These are phyloP conservation scores for Parapsyche elsis DNA, from an alignment of 1,140 invertebrate species.

Conservation along the genomic window DNA sequence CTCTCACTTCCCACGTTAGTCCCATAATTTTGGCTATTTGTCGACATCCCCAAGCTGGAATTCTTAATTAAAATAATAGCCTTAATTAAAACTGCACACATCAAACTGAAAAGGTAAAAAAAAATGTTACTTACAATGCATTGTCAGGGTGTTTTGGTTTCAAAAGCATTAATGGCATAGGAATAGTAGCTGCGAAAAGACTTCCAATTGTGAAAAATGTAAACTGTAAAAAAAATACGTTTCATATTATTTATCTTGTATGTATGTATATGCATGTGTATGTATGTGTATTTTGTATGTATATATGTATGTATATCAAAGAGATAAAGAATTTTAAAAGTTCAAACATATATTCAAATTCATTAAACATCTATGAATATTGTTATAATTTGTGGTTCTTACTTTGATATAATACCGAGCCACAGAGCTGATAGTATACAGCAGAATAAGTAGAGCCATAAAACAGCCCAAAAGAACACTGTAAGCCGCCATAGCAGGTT, in stretches of 20 bases:
- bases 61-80: slow-evolving; percentile 64
- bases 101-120: too few relatives aligned
- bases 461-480: slow-evolving; percentile 65
- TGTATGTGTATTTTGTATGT: background rate
- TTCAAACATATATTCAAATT: too few relatives aligned
- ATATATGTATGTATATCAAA: background rate
- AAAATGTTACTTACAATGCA: slow-evolving; percentile 74
- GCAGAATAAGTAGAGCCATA: slow-evolving; percentile 65
- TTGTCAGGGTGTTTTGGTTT: slow-evolving; percentile 77
- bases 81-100: slow-evolving; percentile 16
- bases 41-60: slow-evolving; percentile 74
- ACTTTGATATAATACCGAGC: slow-evolving; percentile 68
- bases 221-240: slow-evolving; percentile 60
- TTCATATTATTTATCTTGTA: slow-evolving; percentile 10
- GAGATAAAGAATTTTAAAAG: background rate
- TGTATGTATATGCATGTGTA: background rate
- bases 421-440: slow-evolving; percentile 65
- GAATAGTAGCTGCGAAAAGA: slow-evolving; percentile 70
- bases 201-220: slow-evolving; percentile 71
- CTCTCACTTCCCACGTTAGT: slow-evolving; percentile 78
- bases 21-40: slow-evolving; percentile 76
- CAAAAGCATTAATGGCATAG: slow-evolving; percentile 79
- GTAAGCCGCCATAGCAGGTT: slow-evolving; percentile 61
- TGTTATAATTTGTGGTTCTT: slow-evolving; percentile 32
- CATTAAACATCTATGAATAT: too few relatives aligned